phyloP scores from a whole-genome alignment of 2,113 vertebrate species.

The Scytalopus superciliaris region DNA sequence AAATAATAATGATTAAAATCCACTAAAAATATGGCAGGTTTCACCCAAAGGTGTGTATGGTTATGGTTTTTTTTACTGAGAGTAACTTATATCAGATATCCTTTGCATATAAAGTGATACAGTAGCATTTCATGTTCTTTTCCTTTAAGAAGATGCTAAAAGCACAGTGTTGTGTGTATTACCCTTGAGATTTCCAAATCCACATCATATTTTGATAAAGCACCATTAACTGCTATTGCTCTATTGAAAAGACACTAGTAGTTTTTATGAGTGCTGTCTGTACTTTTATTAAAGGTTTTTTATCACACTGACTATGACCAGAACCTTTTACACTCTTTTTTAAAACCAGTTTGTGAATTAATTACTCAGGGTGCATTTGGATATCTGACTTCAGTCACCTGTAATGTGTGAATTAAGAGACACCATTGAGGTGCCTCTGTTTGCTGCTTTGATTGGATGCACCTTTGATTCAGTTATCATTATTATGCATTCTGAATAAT shows the following conservation, averaged over 20 bases:
- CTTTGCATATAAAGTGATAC: neutral
- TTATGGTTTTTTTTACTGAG: neutral
- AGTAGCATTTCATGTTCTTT: neutral
- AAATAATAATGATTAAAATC: neutral
- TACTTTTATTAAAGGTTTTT: neutral
- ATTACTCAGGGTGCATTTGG: neutral
- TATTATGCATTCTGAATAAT: constrained; percentile 61
- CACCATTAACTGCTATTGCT: neutral
- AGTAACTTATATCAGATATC: neutral
- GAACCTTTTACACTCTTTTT: neutral
- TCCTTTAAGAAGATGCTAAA: neutral
- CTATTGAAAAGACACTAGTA: neutral
- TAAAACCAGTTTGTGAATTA: neutral
- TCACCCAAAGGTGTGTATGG: neutral
- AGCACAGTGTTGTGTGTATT: neutral
- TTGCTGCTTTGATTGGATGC: neutral
- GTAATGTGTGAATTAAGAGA: neutral
- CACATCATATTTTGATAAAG: neutral
- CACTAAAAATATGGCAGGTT: neutral
- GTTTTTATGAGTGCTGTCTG: neutral
- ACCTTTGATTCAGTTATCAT: constrained; percentile 24
- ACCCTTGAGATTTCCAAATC: neutral
- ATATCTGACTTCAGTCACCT: neutral
- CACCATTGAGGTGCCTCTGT: neutral
- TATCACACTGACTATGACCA: neutral